phyloP scores from a whole-genome alignment of 2,113 vertebrate genomes.

The Saguinus imperator region DNA sequence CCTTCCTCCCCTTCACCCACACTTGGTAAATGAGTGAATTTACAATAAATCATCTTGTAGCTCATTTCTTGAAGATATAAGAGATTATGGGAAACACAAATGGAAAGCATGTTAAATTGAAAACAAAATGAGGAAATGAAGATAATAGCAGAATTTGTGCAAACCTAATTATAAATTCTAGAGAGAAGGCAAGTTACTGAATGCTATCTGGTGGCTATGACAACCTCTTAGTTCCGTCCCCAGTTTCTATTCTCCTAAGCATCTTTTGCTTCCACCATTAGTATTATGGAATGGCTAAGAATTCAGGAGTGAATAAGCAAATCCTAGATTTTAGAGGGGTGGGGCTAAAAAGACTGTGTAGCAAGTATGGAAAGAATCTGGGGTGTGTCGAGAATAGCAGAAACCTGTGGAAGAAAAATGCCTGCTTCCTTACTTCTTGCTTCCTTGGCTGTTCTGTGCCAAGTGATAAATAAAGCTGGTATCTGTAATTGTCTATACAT shows the following conservation, averaged over 20 bases:
- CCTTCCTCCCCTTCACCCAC: too few relatives aligned
- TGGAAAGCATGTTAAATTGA: neutral
- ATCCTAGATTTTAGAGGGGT: too few relatives aligned
- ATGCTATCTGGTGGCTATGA: fast-evolving
- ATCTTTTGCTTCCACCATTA: neutral
- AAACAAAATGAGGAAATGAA: neutral
- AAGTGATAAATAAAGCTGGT: neutral
- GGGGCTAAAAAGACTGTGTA: neutral
- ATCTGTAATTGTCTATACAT: neutral
- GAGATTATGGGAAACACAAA: neutral
- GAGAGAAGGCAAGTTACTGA: neutral
- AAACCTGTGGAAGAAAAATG: neutral
- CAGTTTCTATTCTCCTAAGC: too few relatives aligned
- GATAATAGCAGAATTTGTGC: neutral
- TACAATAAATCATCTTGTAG: neutral
- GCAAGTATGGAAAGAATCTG: neutral
- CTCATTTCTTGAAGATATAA: neutral
- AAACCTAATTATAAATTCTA: neutral
- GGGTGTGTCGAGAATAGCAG: neutral
- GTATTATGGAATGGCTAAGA: neutral
- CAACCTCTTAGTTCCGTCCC: neutral
- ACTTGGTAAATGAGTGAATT: neutral
- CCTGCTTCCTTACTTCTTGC: neutral
- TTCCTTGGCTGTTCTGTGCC: neutral
- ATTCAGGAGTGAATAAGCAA: neutral